Evolutionary conservation across 1,140 invertebrate species (phyloP).

Genomic region (Araneus ventricosus): DNA sequence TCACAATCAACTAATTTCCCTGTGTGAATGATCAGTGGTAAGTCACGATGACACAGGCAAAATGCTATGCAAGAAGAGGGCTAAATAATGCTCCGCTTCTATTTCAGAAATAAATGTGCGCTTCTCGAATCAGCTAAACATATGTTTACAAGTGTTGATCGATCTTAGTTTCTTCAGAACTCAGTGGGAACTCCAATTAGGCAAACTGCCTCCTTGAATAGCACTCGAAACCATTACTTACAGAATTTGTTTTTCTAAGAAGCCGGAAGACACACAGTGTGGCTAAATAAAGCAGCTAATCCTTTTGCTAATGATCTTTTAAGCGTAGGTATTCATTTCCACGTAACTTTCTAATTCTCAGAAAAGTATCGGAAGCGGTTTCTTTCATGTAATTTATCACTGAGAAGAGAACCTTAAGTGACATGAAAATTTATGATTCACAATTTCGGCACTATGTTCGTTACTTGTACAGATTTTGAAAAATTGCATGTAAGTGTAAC

Average conservation of each 20-base stretch:
- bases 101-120: background rate
- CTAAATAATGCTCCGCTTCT: background rate
- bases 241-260: background rate
- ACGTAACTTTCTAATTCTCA: slow-evolving; percentile 10
- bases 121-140: background rate
- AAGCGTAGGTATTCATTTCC: background rate
- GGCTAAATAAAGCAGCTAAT: background rate
- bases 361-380: slow-evolving; percentile 14
- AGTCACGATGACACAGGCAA: too few relatives aligned
- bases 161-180: background rate
- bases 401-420: background rate
- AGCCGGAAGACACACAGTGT: background rate
- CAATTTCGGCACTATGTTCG: background rate
- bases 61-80: too few relatives aligned
- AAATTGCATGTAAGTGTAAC: background rate
- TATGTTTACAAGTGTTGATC: background rate
- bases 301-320: slow-evolving; percentile 8
- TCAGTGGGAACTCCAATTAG: background rate
- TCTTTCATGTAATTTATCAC: background rate
- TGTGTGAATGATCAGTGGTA: too few relatives aligned
- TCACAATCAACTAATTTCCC: too few relatives aligned
- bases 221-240: background rate
- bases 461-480: background rate
- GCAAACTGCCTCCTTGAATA: background rate
- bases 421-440: background rate